Percentiles rank a stretch among this genome's conserved stretches.
Conservation (phyloP, 2,113 vertebrate species). For the human (Homo sapiens) region GRCh38 chr13:64729501-64730000, state of each 20-base stretch:
- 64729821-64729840: neutral
- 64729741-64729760: neutral
- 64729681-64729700: neutral
- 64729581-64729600: neutral
- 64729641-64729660: neutral
- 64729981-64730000: neutral
- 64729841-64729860: neutral
- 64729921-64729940: neutral
- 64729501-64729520: neutral
- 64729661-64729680: neutral
- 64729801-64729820: neutral
- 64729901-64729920: neutral
- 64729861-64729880: neutral
- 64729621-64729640: neutral
- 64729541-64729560: neutral
- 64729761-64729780: neutral
- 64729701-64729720: neutral
- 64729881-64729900: neutral
- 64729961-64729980: neutral
- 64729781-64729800: neutral
- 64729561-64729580: neutral
- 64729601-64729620: neutral
- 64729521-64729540: neutral
- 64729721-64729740: neutral
- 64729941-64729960: neutral